Evolutionary conservation across 2,113 vertebrate genomes (phyloP).

Genomic region (Zosterops japonicus): DNA sequence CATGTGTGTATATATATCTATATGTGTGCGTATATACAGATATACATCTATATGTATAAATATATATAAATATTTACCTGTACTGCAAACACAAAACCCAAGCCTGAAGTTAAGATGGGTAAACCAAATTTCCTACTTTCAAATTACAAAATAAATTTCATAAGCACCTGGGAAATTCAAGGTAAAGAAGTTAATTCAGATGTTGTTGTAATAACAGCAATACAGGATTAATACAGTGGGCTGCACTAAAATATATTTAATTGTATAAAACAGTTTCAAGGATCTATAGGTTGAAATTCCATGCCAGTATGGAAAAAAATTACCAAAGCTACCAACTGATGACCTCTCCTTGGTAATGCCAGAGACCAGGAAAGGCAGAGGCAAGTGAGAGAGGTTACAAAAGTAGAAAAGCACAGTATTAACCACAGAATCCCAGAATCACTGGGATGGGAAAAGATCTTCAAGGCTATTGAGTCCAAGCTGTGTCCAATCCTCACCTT

Average conservation of each 20-base stretch:
- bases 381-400: not conserved
- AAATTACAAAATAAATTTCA: not conserved
- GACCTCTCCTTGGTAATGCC: not conserved
- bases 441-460: not conserved
- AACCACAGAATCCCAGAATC: not conserved
- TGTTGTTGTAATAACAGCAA: not conserved
- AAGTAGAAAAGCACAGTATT: not conserved
- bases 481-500: rapidly evolving
- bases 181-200: not conserved
- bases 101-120: not conserved
- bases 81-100: not conserved
- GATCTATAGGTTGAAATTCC: not conserved
- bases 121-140: not conserved
- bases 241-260: not conserved
- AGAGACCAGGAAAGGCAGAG: not conserved
- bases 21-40: not conserved
- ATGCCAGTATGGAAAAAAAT: not conserved
- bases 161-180: not conserved
- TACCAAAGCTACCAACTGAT: not conserved
- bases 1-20: rapidly evolving
- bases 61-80: not conserved
- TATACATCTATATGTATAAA: not conserved
- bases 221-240: not conserved
- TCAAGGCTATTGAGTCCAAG: not conserved
- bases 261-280: not conserved